Percentiles rank a stretch among this genome's conserved stretches.
phyloP scores from a whole-genome alignment of 2,113 vertebrate species.

The Psephotus haematonotus region DNA sequence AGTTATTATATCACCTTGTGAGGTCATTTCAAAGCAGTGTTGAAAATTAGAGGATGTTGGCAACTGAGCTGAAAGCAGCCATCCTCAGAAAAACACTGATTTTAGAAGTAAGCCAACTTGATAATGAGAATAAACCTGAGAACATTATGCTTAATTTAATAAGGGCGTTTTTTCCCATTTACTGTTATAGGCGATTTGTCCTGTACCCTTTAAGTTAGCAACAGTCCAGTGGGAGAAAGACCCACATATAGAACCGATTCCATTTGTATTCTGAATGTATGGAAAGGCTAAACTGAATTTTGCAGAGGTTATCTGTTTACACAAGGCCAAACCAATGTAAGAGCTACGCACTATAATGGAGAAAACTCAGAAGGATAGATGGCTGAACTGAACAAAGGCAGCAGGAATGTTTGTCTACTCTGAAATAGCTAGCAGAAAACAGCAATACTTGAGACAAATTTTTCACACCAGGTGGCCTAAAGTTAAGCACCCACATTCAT shows the following conservation, averaged over 20 bases:
- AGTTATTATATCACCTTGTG: background rate
- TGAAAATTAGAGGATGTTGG: background rate
- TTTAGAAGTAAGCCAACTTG: background rate
- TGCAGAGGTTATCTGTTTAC: background rate
- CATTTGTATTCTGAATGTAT: background rate
- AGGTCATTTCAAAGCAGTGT: background rate
- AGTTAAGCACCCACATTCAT: background rate
- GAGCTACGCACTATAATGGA: background rate
- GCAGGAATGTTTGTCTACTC: background rate
- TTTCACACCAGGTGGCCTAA: background rate
- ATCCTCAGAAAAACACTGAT: background rate
- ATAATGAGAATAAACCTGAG: background rate
- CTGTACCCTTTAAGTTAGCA: background rate
- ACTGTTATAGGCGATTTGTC: background rate
- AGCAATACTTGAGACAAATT: background rate
- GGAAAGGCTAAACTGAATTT: background rate
- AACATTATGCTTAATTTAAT: background rate
- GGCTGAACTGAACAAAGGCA: background rate
- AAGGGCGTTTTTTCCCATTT: background rate
- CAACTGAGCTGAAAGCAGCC: background rate
- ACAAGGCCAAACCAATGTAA: background rate
- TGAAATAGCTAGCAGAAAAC: background rate
- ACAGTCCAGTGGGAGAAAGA: background rate
- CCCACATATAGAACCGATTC: background rate
- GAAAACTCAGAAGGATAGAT: background rate